These are phyloP conservation scores for Heloderma charlesbogerti DNA, from an alignment of 2,113 vertebrate species.

Conservation along the genomic window DNA sequence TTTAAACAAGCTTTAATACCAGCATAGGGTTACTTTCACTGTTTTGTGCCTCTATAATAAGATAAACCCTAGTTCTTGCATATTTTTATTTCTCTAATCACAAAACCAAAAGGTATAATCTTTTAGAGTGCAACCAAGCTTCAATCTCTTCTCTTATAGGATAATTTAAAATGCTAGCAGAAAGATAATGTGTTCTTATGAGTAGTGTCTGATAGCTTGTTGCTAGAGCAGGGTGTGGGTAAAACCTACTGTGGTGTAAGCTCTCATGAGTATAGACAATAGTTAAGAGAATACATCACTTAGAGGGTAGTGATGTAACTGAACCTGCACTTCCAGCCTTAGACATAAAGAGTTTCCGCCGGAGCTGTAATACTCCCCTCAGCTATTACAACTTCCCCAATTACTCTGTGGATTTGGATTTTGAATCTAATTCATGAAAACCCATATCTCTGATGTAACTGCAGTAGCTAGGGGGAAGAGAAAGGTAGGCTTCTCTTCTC, in stretches of 20 bases:
- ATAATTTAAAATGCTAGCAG: slow-evolving; percentile 19
- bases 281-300: neutral
- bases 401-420: neutral
- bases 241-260: neutral
- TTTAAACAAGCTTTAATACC: neutral
- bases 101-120: neutral
- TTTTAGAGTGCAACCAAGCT: neutral
- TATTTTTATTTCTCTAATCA: neutral
- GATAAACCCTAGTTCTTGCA: neutral
- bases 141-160: slow-evolving; percentile 30
- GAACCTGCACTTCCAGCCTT: neutral
- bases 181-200: slow-evolving; percentile 25
- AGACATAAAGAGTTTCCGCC: neutral
- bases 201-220: neutral
- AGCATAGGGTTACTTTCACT: neutral
- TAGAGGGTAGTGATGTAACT: neutral
- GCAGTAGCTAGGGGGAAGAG: neutral
- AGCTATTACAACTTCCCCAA: neutral
- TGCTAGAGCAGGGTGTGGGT: neutral
- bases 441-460: neutral
- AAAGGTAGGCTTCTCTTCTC: no score
- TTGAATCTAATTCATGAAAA: neutral
- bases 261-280: neutral
- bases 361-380: no score
- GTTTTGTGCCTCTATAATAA: neutral